Evolutionary conservation across 53 echinoderm and acorn worm genomes (phyloP), one percentile per base, ranked within the genome.

Genomic region (Stichopus horrens): DNA sequence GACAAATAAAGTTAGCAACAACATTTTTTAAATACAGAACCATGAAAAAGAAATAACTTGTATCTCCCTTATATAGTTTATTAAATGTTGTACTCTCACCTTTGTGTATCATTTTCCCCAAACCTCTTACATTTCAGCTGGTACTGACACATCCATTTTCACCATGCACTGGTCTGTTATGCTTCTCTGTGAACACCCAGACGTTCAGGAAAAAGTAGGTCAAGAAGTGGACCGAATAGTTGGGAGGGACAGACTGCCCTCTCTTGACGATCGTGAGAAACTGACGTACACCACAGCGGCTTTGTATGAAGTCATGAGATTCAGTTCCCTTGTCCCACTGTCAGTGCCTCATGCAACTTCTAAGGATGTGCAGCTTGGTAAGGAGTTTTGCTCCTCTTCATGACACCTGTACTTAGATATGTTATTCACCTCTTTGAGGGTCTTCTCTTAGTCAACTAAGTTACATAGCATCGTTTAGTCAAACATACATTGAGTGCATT

Each of bases 251-350:
- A 86, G 90, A 53, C 85, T 83, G 54, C 92, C 94, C 63, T 76
- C 79, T 9, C 58, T 91, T 80, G 80, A 87, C 5, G 90, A 94
- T 54, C 76, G 84, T 52, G 91, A 79, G 22, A 53, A 19, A 7
- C 73, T 94, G 76, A 91, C 92, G 4, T 94, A 90, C 74, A 92
- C 92, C 4, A 89, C 92, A 57, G 94, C 94, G 5, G 83, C 90
- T 65, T 4, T 94, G 53, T 74, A 89, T 55, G 94, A 94, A 76
- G 9, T 92, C 1, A 54, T 91, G 23, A 89, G 94, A 5, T 89
- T 52, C 8, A 66, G 89, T n/a, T 83, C 92, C 1, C 86, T 92
- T 5, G 80, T 19, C 1, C 94, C 94, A 8, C 0, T 92, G 53
- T 91, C 82, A 7, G 86, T 94, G 5, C 92, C 92, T 5, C 94